Evolutionary conservation across 1,140 invertebrate species (phyloP), one percentile per base, ranked within the genome.

Genomic region (Drosophila novamexicana): DNA sequence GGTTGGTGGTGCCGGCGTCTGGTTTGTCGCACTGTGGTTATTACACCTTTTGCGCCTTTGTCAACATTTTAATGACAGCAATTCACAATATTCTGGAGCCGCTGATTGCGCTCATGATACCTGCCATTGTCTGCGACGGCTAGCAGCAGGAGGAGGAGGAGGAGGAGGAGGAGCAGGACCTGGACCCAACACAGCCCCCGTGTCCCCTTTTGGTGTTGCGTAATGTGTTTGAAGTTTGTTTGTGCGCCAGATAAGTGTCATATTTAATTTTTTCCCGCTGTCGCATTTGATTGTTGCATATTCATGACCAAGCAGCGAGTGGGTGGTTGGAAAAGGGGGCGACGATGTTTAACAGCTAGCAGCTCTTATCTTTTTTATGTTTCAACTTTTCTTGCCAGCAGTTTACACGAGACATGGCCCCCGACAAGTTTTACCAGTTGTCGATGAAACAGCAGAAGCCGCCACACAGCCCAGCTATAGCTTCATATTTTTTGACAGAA

Each of bases 21-120:
- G 44, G 57, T 58, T 75, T 64, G 61, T 61, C 42, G 44, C 57
- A 49, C 74, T 75, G 74, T 62, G 79, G 68, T 52, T 80, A 75
- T 90, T 90, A 90, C 86, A 90, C 86, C 86, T 90, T 86, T 75
- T 72, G 86, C 81, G 79, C 81, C 77, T 90, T 90, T 90, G 86
- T 90, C 88, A 90, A 90, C 86, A 90, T 90, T 91, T 90, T 90
- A 90, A 90, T 90, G 86, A 90, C 86, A 86, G 88, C 86, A 86
- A 90, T 90, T 90, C 88, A 82, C 73, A 88, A 84, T 83, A 71
- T 67, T 64, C 65, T 56, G 63, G 57, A 61, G 40, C 44, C 70
- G 68, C 76, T 83, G 83, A 86, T 86, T 77, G 79, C 63, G 72
- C 77, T 52, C 62, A 45, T 68, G 83, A 86, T 86, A 86, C 73